Evolutionary conservation across 2,113 vertebrate genomes (phyloP).

Genomic region (Nothoprocta pentlandii): DNA sequence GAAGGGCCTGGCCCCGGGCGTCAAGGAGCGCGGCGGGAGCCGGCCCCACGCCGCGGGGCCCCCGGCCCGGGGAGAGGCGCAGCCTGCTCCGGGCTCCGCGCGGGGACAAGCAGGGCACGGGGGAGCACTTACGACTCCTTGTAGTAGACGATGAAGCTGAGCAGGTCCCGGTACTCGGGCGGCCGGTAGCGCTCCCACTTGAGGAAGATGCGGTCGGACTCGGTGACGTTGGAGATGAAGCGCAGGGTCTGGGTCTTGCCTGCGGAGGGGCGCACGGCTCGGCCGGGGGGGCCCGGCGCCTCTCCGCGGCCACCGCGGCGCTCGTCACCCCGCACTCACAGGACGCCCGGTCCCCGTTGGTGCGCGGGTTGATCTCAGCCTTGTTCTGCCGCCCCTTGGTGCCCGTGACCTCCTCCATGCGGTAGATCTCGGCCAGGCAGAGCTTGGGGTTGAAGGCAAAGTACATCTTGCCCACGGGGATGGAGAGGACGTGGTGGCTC

Average conservation of each 20-base stretch:
- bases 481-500: slow-evolving; percentile 75
- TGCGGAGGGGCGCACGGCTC: not conserved
- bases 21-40: not conserved
- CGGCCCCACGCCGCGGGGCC: not conserved
- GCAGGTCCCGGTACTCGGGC: slow-evolving; percentile 78
- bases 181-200: slow-evolving; percentile 83
- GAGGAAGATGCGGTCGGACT: slow-evolving; percentile 80
- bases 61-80: not conserved
- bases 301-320: not conserved
- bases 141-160: slow-evolving; percentile 87
- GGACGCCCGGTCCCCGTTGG: slow-evolving; percentile 82
- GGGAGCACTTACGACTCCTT: slow-evolving; percentile 83
- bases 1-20: slow-evolving; percentile 74
- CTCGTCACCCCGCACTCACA: slow-evolving; percentile 67
- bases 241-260: slow-evolving; percentile 82
- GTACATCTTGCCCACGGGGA: slow-evolving; percentile 83
- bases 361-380: slow-evolving; percentile 85
- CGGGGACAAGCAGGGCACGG: rapidly evolving
- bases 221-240: slow-evolving; percentile 80
- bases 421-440: slow-evolving; percentile 83
- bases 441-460: slow-evolving; percentile 87
- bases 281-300: rapidly evolving
- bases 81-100: not conserved
- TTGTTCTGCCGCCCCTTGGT: slow-evolving; percentile 85
- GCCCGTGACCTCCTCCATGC: slow-evolving; percentile 81